Percentiles rank a stretch among this genome's conserved stretches.
Evolutionary conservation across 2,888 invertebrate genomes (phyloP).

Genomic region (Aromia moschata): DNA sequence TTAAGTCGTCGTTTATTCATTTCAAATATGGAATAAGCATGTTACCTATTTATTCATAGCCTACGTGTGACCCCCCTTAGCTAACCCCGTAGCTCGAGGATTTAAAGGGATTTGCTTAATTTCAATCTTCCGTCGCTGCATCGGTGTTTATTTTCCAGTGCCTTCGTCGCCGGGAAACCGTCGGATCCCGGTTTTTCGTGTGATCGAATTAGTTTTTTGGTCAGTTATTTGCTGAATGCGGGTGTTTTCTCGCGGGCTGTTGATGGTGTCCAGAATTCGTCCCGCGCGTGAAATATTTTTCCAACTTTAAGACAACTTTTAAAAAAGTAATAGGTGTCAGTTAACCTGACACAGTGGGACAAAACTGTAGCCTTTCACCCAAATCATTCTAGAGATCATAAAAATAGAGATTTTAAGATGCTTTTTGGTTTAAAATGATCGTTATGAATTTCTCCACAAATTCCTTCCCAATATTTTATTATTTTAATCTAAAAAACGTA

Average conservation of each 20-base stretch:
- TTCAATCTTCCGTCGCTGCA: constrained; percentile 12
- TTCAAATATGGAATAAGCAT: constrained; percentile 51
- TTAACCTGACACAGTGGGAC: no score
- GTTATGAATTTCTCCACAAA: no score
- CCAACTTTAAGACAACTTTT: no score
- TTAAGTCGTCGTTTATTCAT: constrained; percentile 55
- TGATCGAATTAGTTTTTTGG: neutral
- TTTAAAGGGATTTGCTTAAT: constrained; percentile 33
- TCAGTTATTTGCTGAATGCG: neutral
- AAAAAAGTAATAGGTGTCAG: no score
- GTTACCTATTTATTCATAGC: constrained; percentile 47
- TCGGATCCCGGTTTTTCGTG: neutral
- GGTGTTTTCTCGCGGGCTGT: neutral
- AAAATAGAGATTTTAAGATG: no score
- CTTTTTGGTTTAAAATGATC: no score
- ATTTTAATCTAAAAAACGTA: no score
- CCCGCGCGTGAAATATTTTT: no score
- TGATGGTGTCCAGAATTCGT: no score
- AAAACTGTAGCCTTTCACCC: no score
- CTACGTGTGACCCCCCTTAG: constrained; percentile 22
- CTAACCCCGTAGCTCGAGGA: constrained; percentile 15
- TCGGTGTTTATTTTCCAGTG: neutral
- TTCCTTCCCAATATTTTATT: no score
- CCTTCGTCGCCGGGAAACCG: neutral
- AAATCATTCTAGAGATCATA: no score